A percentile compares a stretch with the other conserved stretches of the same genome.
Evolutionary conservation across 2,797 vertebrate genomes (phyloP).

Genomic region (Myotis daubentonii): DNA sequence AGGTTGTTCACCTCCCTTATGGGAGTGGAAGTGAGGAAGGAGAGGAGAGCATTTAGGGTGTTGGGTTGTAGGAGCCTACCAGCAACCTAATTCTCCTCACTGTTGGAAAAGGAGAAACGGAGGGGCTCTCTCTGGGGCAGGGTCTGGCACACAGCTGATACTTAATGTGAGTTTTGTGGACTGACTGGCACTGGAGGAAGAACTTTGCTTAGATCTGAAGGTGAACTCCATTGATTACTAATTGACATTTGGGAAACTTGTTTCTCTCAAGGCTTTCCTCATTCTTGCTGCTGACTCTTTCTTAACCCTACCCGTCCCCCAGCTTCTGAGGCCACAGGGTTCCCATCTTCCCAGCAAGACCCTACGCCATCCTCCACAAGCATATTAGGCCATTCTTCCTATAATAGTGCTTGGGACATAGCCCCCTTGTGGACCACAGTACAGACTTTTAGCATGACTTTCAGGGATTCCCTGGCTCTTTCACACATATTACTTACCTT

Average conservation of each 20-base stretch:
- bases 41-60: background rate
- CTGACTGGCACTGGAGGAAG: conserved; percentile 39
- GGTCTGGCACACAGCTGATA: background rate
- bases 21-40: background rate
- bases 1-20: background rate
- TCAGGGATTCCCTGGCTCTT: background rate
- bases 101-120: background rate
- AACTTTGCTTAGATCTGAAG: conserved; percentile 45
- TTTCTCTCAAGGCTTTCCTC: conserved; percentile 33
- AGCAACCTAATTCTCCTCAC: background rate
- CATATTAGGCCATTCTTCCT: background rate
- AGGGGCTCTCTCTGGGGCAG: background rate
- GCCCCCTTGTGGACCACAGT: background rate
- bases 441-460: background rate
- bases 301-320: background rate
- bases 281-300: background rate
- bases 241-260: background rate
- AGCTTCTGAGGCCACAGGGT: background rate
- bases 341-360: background rate
- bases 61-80: background rate
- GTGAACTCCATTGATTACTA: background rate
- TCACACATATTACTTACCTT: background rate
- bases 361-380: background rate
- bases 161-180: conserved; percentile 47
- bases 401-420: background rate